A percentile compares a stretch with the other conserved stretches of the same genome.
These are phyloP conservation scores for Brachylomia viminalis DNA, from an alignment of 2,888 invertebrate species.

Conservation along the genomic window DNA sequence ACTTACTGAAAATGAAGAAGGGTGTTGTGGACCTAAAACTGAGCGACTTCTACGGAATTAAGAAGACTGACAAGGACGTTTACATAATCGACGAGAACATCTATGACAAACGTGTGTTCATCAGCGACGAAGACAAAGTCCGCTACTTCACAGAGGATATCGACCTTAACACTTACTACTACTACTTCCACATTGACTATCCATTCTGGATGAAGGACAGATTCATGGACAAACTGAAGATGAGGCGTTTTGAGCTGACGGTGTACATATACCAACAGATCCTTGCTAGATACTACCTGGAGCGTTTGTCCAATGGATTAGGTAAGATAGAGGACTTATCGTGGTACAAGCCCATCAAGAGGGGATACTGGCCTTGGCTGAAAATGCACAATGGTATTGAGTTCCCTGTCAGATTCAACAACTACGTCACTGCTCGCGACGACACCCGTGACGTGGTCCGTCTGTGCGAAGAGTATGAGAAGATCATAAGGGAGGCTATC, in stretches of 20 bases:
- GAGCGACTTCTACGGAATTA: constrained; percentile 88
- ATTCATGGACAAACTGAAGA: constrained; percentile 79
- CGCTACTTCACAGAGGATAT: constrained; percentile 93
- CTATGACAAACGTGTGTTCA: constrained; percentile 89
- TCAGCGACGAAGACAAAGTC: constrained; percentile 90
- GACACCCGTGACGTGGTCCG: constrained; percentile 76
- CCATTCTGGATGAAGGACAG: constrained; percentile 92
- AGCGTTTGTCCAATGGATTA: constrained; percentile 88
- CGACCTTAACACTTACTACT: constrained; percentile 91
- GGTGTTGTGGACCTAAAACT: constrained; percentile 87
- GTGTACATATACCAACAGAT: constrained; percentile 92
- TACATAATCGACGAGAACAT: constrained; percentile 92
- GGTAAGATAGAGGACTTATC: constrained; percentile 85
- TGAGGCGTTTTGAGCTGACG: constrained; percentile 89
- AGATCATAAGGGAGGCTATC: constrained; percentile 90
- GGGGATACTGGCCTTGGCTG: constrained; percentile 91
- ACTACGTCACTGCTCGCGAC: constrained; percentile 79
- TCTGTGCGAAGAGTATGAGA: constrained; percentile 85
- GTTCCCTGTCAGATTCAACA: constrained; percentile 87
- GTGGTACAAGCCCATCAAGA: constrained; percentile 83
- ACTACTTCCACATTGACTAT: constrained; percentile 91
- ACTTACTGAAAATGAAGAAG: constrained; percentile 88
- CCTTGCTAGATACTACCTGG: constrained; percentile 91
- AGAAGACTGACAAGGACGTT: constrained; percentile 86
- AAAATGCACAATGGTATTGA: constrained; percentile 89